Conservation (phyloP, 2,888 invertebrate genomes). For the Epirrhoe alternata region DNA sequence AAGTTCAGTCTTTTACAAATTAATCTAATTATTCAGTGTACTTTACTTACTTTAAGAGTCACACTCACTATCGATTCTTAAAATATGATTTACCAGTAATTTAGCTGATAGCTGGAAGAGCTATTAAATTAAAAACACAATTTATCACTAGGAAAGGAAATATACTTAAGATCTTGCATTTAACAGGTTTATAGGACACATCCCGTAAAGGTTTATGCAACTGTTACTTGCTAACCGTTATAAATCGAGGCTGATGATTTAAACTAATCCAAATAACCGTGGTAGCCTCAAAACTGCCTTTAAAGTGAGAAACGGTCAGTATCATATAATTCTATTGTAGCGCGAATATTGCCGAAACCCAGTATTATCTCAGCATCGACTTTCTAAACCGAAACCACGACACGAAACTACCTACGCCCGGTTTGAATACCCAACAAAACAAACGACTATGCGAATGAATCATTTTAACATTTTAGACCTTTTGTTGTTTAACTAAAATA, state of each 20-base stretch:
- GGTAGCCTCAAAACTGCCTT: constrained; percentile 39
- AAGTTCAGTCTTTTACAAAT: too few relatives aligned
- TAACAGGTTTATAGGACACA: neutral
- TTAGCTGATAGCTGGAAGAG: too few relatives aligned
- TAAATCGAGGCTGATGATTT: neutral
- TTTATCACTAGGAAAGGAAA: too few relatives aligned
- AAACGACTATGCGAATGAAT: neutral
- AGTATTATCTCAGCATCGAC: constrained; percentile 58
- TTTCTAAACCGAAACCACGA: constrained; percentile 58
- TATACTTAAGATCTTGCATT: neutral
- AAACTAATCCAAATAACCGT: neutral
- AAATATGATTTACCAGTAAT: too few relatives aligned
- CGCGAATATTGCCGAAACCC: constrained; percentile 60
- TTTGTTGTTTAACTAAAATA: neutral
- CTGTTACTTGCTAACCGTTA: neutral
- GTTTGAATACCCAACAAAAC: constrained; percentile 9
- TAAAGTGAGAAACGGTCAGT: constrained; percentile 54
- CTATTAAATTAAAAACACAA: too few relatives aligned
- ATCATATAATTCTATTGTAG: constrained; percentile 66
- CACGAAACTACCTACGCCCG: constrained; percentile 8
- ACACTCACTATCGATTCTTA: too few relatives aligned
- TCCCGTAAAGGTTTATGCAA: neutral
- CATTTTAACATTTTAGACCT: neutral
- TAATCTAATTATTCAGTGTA: too few relatives aligned
- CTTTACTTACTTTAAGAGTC: too few relatives aligned